Percentiles rank a stretch among this genome's conserved stretches.
phyloP scores from a whole-genome alignment of 2,888 invertebrate species.

The Lepidochitona cinerea region DNA sequence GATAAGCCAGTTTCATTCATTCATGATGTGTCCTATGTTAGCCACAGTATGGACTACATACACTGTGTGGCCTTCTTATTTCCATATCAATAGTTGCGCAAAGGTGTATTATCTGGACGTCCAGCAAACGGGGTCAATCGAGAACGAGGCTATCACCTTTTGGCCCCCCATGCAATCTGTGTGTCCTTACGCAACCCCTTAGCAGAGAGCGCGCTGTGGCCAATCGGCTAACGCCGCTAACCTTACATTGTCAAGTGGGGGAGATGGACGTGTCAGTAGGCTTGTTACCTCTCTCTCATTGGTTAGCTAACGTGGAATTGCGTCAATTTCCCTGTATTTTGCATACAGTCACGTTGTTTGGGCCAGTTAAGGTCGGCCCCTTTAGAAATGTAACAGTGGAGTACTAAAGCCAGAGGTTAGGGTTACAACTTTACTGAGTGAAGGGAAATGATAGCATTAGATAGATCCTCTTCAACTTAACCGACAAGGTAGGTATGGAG shows the following conservation, averaged over 20 bases:
- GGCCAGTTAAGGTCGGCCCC: constrained; percentile 7
- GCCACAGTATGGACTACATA: too few species aligned
- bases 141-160: constrained; percentile 41
- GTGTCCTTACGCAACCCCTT: constrained; percentile 49
- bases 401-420: background rate
- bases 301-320: constrained; percentile 54
- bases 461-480: background rate
- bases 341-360: constrained; percentile 24
- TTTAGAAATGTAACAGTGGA: background rate
- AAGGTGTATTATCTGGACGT: background rate
- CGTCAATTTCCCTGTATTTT: constrained; percentile 36
- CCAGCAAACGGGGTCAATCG: constrained; percentile 17
- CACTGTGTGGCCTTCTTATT: too few species aligned
- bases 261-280: background rate
- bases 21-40: too few species aligned
- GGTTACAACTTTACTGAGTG: background rate
- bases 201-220: constrained; percentile 28
- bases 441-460: background rate
- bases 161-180: constrained; percentile 26
- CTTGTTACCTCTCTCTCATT: constrained; percentile 30
- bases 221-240: constrained; percentile 28
- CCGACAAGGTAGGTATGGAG: background rate
- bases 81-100: background rate
- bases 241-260: background rate
- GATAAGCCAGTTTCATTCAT: too few species aligned